Evolutionary conservation across 2,888 invertebrate genomes (phyloP), one percentile per base, ranked within the genome.

Genomic region (Hypsopygia costalis): DNA sequence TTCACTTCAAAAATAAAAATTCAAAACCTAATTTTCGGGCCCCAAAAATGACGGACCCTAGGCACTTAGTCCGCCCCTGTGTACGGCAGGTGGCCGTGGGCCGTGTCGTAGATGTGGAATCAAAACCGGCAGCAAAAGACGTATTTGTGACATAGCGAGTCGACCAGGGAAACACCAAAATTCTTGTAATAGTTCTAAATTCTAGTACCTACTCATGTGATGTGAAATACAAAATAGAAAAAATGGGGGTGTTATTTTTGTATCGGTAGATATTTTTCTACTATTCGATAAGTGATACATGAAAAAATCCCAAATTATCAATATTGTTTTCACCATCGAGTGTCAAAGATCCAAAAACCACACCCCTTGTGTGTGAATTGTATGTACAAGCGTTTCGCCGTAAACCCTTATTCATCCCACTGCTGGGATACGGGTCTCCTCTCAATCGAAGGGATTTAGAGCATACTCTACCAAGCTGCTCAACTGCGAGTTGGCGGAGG

Each of bases 101-200:
- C 11, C 38, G 25, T 9, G 27, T 9, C 5, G 28, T 39, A 37
- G 36, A 41, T 32, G 36, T 20, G 12, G 8, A 12, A 43, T 10
- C 37, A 35, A 28, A 25, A 37, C 39, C 33, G 28, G 30, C 35
- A 5, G 34, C 10, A 44, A 39, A 43, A 50, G 64, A 64, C 66
- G 65, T 69, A 64, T 69, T 62, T 66, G 66, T 52, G 46, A 55
- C 50, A 42, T 45, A 44, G 42, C 43, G 41, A 41, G 12, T 43
- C 32, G 46, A 46, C 38, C 46, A 44, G 27, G 44, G 35, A 35
- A 46, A 51, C 42, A 50, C 42, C 42, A 42, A 44, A 41, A 34
- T 29, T 40, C 43, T 40, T 44, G 36, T 44, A 44, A 41, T 41
- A 44, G 44, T 32, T 42, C 27, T 41, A 41, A 42, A 41, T 29